phyloP scores from a whole-genome alignment of 2,797 vertebrate genomes.

The Onychomys leucogaster region DNA sequence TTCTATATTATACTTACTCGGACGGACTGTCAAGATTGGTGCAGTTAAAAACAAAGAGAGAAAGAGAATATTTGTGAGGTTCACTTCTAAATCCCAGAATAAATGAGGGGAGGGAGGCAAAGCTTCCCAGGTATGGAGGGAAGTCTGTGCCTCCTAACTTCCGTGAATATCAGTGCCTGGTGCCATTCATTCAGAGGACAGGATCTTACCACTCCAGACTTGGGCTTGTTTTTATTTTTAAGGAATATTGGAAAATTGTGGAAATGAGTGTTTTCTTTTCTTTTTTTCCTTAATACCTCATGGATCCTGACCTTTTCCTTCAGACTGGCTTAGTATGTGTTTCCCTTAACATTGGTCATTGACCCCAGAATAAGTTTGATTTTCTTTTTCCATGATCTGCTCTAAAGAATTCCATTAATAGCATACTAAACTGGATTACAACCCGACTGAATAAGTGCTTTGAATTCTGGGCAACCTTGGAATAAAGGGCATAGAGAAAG shows the following conservation, averaged over 20 bases:
- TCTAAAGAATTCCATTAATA: constrained; percentile 86
- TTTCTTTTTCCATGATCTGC: constrained; percentile 83
- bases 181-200: constrained; percentile 11
- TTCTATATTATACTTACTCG: constrained; percentile 56
- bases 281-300: constrained; percentile 74
- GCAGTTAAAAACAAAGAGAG: neutral
- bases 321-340: constrained; percentile 73
- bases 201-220: constrained; percentile 56
- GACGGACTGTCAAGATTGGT: constrained; percentile 66
- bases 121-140: neutral
- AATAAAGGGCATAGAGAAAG: constrained; percentile 87
- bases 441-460: constrained; percentile 85
- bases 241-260: constrained; percentile 79
- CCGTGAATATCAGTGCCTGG: constrained; percentile 67
- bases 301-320: constrained; percentile 80
- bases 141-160: constrained; percentile 15
- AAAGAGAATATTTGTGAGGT: neutral
- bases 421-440: constrained; percentile 85
- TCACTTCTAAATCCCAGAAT: constrained; percentile 63
- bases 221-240: constrained; percentile 83
- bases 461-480: constrained; percentile 85
- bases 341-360: constrained; percentile 81
- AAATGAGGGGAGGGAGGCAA: constrained; percentile 59
- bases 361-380: constrained; percentile 85
- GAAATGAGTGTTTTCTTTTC: constrained; percentile 76